A percentile compares a stretch with the other conserved stretches of the same genome.
Conservation (phyloP, 2,797 vertebrate species). For the Podarcis siculus region DNA sequence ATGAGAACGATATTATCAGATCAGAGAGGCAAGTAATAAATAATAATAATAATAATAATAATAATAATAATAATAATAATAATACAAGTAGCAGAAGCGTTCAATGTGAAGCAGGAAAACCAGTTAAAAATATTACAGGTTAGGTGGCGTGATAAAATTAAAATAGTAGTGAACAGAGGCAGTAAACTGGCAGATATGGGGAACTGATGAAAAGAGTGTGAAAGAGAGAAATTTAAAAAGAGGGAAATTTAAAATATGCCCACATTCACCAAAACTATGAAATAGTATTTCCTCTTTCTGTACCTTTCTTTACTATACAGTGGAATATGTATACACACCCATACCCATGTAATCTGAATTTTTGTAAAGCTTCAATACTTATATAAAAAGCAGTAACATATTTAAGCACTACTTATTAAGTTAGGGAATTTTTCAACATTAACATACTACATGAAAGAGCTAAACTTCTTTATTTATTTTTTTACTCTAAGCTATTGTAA, state of each 20-base stretch:
- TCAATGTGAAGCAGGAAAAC: not conserved
- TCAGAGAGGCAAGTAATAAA: not conserved
- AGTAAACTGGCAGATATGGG: not conserved
- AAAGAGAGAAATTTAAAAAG: not conserved
- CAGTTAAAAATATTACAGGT: not conserved
- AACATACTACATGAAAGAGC: conserved; percentile 56
- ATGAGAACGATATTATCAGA: not conserved
- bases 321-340: not conserved
- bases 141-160: not conserved
- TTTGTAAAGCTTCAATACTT: not conserved
- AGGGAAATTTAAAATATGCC: not conserved
- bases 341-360: too few relatives aligned
- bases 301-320: not conserved
- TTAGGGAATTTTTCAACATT: conserved; percentile 15
- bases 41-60: too few relatives aligned
- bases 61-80: too few relatives aligned
- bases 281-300: not conserved
- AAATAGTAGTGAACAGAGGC: not conserved
- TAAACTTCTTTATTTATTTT: not conserved
- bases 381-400: conserved; percentile 9
- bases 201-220: not conserved
- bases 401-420: conserved; percentile 33
- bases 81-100: not conserved
- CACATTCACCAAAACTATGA: not conserved
- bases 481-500: not conserved